Conservation (phyloP, 2,888 invertebrate genomes). For the Callyntrura sp. region DNA sequence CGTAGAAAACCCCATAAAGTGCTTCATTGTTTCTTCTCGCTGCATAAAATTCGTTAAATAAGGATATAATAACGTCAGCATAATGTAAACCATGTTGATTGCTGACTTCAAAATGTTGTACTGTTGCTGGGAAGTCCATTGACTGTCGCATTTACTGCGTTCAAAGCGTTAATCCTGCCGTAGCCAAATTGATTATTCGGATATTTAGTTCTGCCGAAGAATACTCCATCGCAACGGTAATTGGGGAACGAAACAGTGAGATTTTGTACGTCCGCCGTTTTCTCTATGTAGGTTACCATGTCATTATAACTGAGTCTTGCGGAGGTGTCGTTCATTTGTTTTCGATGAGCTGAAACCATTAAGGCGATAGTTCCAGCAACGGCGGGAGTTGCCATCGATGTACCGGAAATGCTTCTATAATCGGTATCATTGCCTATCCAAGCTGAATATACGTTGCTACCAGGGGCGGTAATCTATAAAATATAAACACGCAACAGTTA, state of each 20-base stretch:
- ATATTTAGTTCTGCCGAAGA: not conserved
- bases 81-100: not conserved
- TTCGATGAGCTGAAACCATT: conserved; percentile 41
- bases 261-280: conserved; percentile 38
- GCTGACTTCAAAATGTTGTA: too few relatives aligned
- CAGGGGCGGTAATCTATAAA: conserved; percentile 54
- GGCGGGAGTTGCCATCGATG: conserved; percentile 60
- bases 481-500: too few relatives aligned
- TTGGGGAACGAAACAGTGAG: conserved; percentile 17
- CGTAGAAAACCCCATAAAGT: too few relatives aligned
- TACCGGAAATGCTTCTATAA: conserved; percentile 62
- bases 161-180: conserved; percentile 50
- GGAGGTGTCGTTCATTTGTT: not conserved
- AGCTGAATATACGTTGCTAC: conserved; percentile 42
- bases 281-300: not conserved
- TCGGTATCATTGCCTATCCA: conserved; percentile 34
- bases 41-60: too few relatives aligned
- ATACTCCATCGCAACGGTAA: conserved; percentile 16
- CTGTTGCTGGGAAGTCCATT: conserved; percentile 12
- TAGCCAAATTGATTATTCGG: conserved; percentile 61
- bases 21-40: too few relatives aligned
- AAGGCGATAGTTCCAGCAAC: conserved; percentile 52
- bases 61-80: too few relatives aligned
- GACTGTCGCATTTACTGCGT: conserved; percentile 40
- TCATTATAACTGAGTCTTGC: not conserved